Percentiles rank a stretch among this genome's conserved stretches.
phyloP scores from a whole-genome alignment of 1,140 invertebrate species.

The Drosophila pruinosa region DNA sequence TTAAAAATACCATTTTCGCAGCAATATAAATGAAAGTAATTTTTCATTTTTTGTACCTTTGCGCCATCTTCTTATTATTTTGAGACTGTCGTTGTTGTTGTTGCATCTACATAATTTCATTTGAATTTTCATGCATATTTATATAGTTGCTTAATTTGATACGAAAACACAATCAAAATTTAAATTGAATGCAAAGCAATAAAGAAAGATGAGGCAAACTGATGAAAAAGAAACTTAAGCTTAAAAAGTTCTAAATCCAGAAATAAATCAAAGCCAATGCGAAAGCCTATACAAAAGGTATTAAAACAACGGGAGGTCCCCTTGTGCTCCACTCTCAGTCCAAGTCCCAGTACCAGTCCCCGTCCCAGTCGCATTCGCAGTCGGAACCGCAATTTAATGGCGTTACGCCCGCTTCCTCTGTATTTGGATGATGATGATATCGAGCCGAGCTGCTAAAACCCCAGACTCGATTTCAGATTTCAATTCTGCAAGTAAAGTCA shows the following conservation, averaged over 20 bases:
- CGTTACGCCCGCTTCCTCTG: slow-evolving; percentile 69
- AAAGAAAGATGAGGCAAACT: background rate
- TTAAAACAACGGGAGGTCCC: slow-evolving; percentile 28
- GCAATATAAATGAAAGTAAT: slow-evolving; percentile 36
- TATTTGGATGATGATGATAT: background rate
- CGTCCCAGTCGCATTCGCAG: too few relatives aligned
- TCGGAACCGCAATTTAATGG: slow-evolving; percentile 57
- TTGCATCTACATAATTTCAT: slow-evolving; percentile 2
- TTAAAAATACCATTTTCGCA: slow-evolving; percentile 53
- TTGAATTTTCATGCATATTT: slow-evolving; percentile 9
- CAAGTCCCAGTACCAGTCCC: too few relatives aligned
- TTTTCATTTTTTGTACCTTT: slow-evolving; percentile 5
- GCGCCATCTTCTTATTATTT: background rate
- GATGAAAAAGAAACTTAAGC: slow-evolving; percentile 45
- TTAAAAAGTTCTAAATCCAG: slow-evolving; percentile 21
- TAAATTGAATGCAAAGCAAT: slow-evolving; percentile 25
- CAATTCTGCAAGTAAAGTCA: too few relatives aligned
- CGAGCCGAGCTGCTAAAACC: background rate
- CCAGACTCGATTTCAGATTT: background rate
- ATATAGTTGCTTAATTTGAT: slow-evolving; percentile 28
- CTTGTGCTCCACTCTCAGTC: too few relatives aligned
- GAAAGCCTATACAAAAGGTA: slow-evolving; percentile 42
- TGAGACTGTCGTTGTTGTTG: slow-evolving; percentile 14
- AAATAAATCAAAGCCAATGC: slow-evolving; percentile 54
- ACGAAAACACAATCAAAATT: slow-evolving; percentile 24